Base-by-base conservation (phyloP, 2,888 invertebrate species). In the Polydrusus pterygomalis region DNA sequence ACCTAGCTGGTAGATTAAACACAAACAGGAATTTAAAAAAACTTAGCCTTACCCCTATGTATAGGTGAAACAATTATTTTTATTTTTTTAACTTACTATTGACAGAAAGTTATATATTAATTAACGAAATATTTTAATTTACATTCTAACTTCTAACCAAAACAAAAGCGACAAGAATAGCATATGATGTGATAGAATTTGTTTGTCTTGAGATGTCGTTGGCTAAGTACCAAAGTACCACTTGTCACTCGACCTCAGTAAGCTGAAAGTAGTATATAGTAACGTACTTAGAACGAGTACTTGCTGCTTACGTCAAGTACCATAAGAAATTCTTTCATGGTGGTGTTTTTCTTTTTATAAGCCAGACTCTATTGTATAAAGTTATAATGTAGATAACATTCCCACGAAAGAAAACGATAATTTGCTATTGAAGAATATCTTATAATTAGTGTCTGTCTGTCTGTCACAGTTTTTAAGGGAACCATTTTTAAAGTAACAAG, bases 201-300 rank as follows among this genome's bases (percentile, higher is more conserved):
- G 62, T 68, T 68, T 68, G 68, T 62, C 38, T 58, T 68, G 38
- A 67, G 68, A 51, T 68, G 73, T 68, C 68, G 54, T 74, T 74
- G 73, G 68, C 68, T 68, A 74, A 74, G 73, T 74, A 68, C 73
- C 73, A 74, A 74, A 74, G 73, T 74, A 68, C 73, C 73, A 74
- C 73, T 74, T 62, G 72, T 56, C 65, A 73, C 54, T 58, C 65
- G 72, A 67, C 65, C 72, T 67, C 58, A 73, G 72, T 67, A 73
- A 67, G 65, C 49, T 73, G 72, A 73, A 73, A 73, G 72, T 67
- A 40, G 72, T 73, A 73, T 73, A 73, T 73, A 73, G 72, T 73
- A 73, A 65, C 72, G 25, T 67, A 67, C 72, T 67, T 73, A 60
- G n/a, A 11, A 60, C 30, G 34, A 73, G 65, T 67, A 58, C 65